These are phyloP conservation scores for Heliopora coerulea DNA, from an alignment of 92 coral and sea anemone species.

Conservation along the genomic window DNA sequence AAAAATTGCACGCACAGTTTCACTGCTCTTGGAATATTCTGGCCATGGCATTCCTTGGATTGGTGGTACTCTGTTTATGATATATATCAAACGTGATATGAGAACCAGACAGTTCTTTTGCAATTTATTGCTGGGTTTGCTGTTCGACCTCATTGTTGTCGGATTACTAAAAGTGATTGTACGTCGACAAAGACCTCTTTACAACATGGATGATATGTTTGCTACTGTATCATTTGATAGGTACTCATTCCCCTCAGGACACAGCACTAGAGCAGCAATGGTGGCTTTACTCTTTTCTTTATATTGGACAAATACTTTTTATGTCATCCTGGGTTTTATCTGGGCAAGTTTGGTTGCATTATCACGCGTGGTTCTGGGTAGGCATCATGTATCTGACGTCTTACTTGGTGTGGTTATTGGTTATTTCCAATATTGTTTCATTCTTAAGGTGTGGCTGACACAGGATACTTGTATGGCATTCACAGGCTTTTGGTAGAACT, in stretches of 20 bases:
- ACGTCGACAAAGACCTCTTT: constrained; percentile 68
- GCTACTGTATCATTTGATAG: constrained; percentile 90
- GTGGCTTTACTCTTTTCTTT: constrained; percentile 68
- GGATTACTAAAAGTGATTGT: constrained; percentile 64
- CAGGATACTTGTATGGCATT: constrained; percentile 12
- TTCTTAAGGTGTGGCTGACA: constrained; percentile 65
- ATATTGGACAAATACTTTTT: constrained; percentile 33
- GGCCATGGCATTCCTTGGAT: constrained; percentile 99
- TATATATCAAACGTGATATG: constrained; percentile 45
- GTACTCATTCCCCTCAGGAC: constrained; percentile 95
- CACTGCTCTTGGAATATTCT: constrained; percentile 70
- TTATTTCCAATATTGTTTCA: constrained; percentile 57
- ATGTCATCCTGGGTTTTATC: constrained; percentile 54
- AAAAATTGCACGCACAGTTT: constrained; percentile 56
- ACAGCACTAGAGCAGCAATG: constrained; percentile 84
- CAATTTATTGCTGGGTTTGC: constrained; percentile 70
- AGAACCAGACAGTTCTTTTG: constrained; percentile 64
- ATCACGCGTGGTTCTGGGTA: constrained; percentile 87
- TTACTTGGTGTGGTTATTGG: constrained; percentile 78
- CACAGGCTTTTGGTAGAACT: neutral
- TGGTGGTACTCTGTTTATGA: constrained; percentile 58
- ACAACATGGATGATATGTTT: constrained; percentile 87
- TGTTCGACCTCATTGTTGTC: constrained; percentile 79
- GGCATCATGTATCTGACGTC: constrained; percentile 91
- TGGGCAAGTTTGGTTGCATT: constrained; percentile 79